Evolutionary conservation across 2,113 vertebrate species (phyloP), one percentile per base, ranked within the genome.

Genomic region (Caranx melampygus): DNA sequence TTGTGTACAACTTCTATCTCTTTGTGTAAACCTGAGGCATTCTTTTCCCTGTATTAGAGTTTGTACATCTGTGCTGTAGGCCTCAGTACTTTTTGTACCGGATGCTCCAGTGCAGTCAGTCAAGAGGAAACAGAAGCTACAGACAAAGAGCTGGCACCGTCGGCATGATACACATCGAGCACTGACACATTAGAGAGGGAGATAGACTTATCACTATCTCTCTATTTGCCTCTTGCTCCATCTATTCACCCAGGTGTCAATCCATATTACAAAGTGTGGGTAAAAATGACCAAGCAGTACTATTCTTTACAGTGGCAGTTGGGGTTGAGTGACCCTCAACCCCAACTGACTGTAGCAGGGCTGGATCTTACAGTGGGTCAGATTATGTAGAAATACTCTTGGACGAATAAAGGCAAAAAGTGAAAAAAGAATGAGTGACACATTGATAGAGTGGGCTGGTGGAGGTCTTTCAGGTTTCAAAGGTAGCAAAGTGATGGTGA

Each of bases 21-120:
- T 69, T 12, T 58, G 57, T 79, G 44, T 47, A 63, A 72, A 33
- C 66, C 79, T 68, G 18, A 72, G 59, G 71, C 69, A 31, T 57
- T 78, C 5, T 47, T 47, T 1, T 47, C 16, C 13, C 20, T 62
- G 21, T 76, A 33, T 63, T 63, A 11, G 40, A 73, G 31, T 64
- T 40, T 76, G 44, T 18, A 60, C 37, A 51, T 37, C 34, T 69
- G 45, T 75, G 59, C 42, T 52, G 3, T 45, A 66, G 72, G 34
- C 66, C 81, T 77, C 42, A 37, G 10, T 45, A 40, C 35, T 21
- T 60, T 64, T 45, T 59, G 40, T 70, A 64, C 45, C 57, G 63
- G 34, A 40, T 69, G 35, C 26, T 74, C 42, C 44, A 40, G 44
- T 63, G 44, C 42, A 77, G 16, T 57, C 57, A 80, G 60, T 61